Evolutionary conservation across 2,113 vertebrate species (phyloP).

Genomic region (Sinocyclocheilus anophthalmus): DNA sequence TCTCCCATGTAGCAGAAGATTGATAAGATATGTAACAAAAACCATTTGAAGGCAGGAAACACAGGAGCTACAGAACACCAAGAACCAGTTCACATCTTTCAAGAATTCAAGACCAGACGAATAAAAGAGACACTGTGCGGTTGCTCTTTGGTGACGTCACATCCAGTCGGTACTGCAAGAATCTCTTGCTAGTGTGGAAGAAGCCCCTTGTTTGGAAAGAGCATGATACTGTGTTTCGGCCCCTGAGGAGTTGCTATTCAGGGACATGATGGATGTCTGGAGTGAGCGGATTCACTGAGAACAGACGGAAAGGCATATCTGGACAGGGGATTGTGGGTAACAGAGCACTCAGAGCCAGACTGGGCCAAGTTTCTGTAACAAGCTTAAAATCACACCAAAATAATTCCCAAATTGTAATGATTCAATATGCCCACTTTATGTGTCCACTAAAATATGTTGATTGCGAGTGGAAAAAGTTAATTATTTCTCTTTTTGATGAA

Average conservation of each 20-base stretch:
- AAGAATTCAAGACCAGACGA: slow-evolving; percentile 49
- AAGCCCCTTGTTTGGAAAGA: slow-evolving; percentile 47
- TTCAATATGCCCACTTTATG: not conserved
- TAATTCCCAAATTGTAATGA: not conserved
- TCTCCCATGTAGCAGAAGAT: slow-evolving; percentile 30
- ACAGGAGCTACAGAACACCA: slow-evolving; percentile 28
- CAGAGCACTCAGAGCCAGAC: not conserved
- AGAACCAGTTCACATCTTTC: slow-evolving; percentile 25
- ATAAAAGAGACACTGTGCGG: slow-evolving; percentile 50
- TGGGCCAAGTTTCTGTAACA: not conserved
- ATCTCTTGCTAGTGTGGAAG: slow-evolving; percentile 50
- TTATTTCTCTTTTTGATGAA: not conserved
- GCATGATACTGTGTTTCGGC: slow-evolving; percentile 27
- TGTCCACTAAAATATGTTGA: not conserved
- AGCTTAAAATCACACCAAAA: not conserved
- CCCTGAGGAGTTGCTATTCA: slow-evolving; percentile 47
- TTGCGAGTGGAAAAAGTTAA: not conserved
- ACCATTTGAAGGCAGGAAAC: slow-evolving; percentile 30
- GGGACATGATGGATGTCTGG: slow-evolving; percentile 48
- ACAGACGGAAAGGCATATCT: slow-evolving; percentile 24
- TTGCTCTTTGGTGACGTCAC: slow-evolving; percentile 42
- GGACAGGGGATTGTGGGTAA: not conserved
- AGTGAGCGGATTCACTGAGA: slow-evolving; percentile 44
- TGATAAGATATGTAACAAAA: slow-evolving; percentile 17
- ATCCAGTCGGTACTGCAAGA: slow-evolving; percentile 49